Conservation (phyloP, 1,140 invertebrate genomes). For the Samia ricini region DNA sequence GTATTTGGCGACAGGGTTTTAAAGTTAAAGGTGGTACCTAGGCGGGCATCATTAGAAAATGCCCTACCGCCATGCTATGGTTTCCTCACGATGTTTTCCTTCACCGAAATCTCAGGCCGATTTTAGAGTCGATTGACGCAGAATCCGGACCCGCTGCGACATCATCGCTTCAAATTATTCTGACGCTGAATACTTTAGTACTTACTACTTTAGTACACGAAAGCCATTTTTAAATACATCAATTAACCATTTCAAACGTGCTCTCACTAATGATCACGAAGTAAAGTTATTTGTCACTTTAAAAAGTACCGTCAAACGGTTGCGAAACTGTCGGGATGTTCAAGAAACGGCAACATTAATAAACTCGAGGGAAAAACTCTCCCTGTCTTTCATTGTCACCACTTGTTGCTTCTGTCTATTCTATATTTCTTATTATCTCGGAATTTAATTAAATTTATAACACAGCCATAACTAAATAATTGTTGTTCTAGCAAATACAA, state of each 20-base stretch:
- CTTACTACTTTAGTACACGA: not conserved
- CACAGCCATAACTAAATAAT: too few species aligned
- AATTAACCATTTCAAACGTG: not conserved
- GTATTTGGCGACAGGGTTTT: too few species aligned
- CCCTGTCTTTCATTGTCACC: constrained; percentile 21
- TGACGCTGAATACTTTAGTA: too few species aligned
- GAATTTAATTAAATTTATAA: not conserved
- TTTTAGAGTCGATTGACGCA: too few species aligned
- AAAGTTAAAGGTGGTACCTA: too few species aligned
- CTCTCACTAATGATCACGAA: constrained; percentile 10
- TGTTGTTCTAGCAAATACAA: too few species aligned
- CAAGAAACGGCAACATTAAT: constrained; percentile 25
- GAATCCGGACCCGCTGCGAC: too few species aligned
- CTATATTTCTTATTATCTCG: not conserved
- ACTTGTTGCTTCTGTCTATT: constrained; percentile 35
- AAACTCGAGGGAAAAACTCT: constrained; percentile 22
- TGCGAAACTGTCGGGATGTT: constrained; percentile 5
- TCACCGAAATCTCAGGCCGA: too few species aligned
- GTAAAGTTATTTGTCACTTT: constrained; percentile 22
- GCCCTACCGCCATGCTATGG: too few species aligned
- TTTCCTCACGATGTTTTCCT: too few species aligned
- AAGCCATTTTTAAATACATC: not conserved
- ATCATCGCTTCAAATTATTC: too few species aligned
- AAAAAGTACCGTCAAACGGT: constrained; percentile 14
- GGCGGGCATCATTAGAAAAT: too few species aligned